Percentiles rank a stretch among this genome's conserved stretches.
Evolutionary conservation across 2,888 invertebrate species (phyloP).

Genomic region (Eustalomyia histrio): DNA sequence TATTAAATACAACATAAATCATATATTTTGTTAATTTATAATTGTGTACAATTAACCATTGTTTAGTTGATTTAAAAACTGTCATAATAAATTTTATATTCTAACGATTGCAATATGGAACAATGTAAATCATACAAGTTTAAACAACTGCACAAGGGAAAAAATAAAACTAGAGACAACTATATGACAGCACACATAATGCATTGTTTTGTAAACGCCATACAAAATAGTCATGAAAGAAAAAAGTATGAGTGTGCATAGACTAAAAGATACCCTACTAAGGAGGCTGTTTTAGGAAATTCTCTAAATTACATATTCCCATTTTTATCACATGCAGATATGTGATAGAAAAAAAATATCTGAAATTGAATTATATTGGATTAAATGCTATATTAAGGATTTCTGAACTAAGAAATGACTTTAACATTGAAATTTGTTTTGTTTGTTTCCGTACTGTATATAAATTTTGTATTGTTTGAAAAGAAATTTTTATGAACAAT

Average conservation of each 20-base stretch:
- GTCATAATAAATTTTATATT: conserved; percentile 62
- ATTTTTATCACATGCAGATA: no score
- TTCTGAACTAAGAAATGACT: no score
- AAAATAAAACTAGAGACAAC: conserved; percentile 23
- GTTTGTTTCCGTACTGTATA: no score
- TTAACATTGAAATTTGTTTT: no score
- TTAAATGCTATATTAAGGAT: no score
- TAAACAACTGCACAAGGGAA: background rate
- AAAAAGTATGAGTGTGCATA: background rate
- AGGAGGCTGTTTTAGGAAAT: no score
- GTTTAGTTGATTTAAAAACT: conserved; percentile 42
- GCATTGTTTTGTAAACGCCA: conserved; percentile 18
- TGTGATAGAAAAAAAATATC: no score
- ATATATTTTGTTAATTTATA: conserved; percentile 8
- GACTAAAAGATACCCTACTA: no score
- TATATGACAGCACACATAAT: conserved; percentile 13
- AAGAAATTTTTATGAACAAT: no score
- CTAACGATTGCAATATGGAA: conserved; percentile 52
- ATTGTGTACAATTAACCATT: conserved; percentile 37
- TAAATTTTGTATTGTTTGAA: no score
- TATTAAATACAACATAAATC: background rate
- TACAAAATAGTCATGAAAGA: background rate
- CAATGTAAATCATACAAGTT: conserved; percentile 49
- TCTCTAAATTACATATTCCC: no score
- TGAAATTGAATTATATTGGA: no score